A percentile compares a stretch with the other conserved stretches of the same genome.
These are phyloP conservation scores for Apodemus sylvaticus DNA, from an alignment of 2,113 vertebrate genomes.

Conservation along the genomic window DNA sequence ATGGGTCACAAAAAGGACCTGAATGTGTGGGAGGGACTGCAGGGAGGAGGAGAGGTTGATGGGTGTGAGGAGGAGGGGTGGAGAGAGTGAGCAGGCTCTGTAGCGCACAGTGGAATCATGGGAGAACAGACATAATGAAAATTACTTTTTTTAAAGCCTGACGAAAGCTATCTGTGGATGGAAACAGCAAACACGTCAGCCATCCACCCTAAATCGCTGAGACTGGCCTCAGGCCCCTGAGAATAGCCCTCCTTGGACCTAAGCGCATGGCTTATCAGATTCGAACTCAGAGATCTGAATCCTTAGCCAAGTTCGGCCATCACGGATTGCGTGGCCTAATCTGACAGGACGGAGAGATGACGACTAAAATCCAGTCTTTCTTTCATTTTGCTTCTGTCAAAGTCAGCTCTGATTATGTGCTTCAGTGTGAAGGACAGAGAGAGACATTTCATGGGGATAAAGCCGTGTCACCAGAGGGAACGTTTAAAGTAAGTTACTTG, in stretches of 20 bases:
- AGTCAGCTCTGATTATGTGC: background rate
- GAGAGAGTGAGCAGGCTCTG: background rate
- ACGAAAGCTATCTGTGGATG: background rate
- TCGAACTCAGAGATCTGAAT: background rate
- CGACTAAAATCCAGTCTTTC: background rate
- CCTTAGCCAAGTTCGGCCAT: background rate
- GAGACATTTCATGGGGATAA: background rate
- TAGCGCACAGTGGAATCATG: no score
- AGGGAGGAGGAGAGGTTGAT: background rate
- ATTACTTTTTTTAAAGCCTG: background rate
- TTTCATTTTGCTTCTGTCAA: background rate
- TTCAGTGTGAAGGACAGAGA: background rate
- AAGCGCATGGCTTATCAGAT: background rate
- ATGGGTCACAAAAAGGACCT: background rate
- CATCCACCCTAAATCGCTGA: background rate
- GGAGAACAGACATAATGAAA: background rate
- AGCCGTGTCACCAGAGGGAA: background rate
- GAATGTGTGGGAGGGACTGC: background rate
- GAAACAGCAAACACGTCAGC: background rate
- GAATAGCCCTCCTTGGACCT: background rate
- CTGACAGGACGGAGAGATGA: conserved; percentile 8
- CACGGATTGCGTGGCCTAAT: background rate
- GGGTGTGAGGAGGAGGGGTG: no score
- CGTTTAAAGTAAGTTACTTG: conserved; percentile 36
- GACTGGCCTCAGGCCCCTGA: background rate